These are phyloP conservation scores for Lagopus leucura DNA, from an alignment of 2,113 vertebrate genomes.

Conservation along the genomic window DNA sequence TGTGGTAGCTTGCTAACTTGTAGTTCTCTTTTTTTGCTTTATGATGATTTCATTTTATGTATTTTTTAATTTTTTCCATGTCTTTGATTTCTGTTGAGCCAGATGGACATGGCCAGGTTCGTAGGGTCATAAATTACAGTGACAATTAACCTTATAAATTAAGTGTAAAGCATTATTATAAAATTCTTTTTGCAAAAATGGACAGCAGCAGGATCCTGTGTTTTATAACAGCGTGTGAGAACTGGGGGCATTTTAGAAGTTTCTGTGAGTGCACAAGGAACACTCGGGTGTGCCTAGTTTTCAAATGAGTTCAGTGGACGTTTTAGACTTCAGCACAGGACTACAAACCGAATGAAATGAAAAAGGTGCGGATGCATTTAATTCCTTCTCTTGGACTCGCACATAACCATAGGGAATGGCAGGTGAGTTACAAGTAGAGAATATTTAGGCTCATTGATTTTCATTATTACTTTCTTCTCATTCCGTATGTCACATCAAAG, in stretches of 20 bases:
- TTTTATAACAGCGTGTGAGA: neutral
- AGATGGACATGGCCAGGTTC: neutral
- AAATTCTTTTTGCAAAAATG: neutral
- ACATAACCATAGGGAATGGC: neutral
- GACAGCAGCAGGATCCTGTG: neutral
- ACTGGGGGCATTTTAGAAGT: neutral
- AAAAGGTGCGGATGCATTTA: constrained; percentile 2
- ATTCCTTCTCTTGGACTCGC: neutral
- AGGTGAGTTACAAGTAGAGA: constrained; percentile 71
- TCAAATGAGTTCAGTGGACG: neutral
- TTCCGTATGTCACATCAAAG: constrained; percentile 78
- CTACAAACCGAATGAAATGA: neutral
- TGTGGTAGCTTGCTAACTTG: neutral
- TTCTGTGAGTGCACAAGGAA: accelerated
- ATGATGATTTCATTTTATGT: neutral
- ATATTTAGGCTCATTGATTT: constrained; percentile 80
- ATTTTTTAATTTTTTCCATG: too few species aligned
- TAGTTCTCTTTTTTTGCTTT: neutral
- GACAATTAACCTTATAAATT: neutral
- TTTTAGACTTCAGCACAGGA: neutral
- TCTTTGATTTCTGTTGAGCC: neutral
- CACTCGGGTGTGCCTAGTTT: neutral
- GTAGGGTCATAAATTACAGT: neutral
- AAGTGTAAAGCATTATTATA: neutral
- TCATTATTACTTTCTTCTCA: constrained; percentile 76